Base-by-base conservation (phyloP, 2,888 invertebrate genomes). In the Bembecia ichneumoniformis region DNA sequence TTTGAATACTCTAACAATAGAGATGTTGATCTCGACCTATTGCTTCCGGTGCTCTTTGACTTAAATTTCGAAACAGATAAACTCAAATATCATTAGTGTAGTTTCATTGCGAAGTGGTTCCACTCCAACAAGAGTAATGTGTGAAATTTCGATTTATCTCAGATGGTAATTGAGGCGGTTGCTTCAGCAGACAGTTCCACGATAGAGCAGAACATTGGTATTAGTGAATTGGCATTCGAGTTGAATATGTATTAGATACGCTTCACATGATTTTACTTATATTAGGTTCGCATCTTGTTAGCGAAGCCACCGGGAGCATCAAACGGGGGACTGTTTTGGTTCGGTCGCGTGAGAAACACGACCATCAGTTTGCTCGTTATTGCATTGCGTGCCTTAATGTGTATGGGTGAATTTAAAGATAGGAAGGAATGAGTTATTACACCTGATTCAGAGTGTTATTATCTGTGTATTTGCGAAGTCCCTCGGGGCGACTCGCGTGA, bases 331-430 rank as follows among this genome's bases (percentile, higher is more conserved):
- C 59, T 58, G 56, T 59, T 52, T 55, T 49, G 58, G 59, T 49
- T 51, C 43, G 59, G 55, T 75, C 64, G 73, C 75, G 69, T 77
- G 77, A 71, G 71, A 70, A 70, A 65, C 58, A 54, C 57, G 56
- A 51, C 63, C 67, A 67, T 71, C 64, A 59, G 52, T 51, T 47
- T 52, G 56, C 57, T 66, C 62, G 68, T 68, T 68, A 66, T 63
- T 62, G 63, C 65, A 53, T 73, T 67, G 76, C 73, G 74, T 77
- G 77, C 57, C 63, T 65, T 68, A 67, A 74, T 66, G 68, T 68
- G 64, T 62, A 70, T 71, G 70, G 64, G 64, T 62, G 71, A 68
- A 71, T 74, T 75, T 76, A 71, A 74, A 71, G 62, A 63, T 63
- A 56, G 35, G 43, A 17, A 58, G 51, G 49, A 56, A 64, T 68